Percentiles rank a stretch among this genome's conserved stretches.
These are phyloP conservation scores for Andrena dorsata DNA, from an alignment of 2,888 invertebrate species.

Conservation along the genomic window DNA sequence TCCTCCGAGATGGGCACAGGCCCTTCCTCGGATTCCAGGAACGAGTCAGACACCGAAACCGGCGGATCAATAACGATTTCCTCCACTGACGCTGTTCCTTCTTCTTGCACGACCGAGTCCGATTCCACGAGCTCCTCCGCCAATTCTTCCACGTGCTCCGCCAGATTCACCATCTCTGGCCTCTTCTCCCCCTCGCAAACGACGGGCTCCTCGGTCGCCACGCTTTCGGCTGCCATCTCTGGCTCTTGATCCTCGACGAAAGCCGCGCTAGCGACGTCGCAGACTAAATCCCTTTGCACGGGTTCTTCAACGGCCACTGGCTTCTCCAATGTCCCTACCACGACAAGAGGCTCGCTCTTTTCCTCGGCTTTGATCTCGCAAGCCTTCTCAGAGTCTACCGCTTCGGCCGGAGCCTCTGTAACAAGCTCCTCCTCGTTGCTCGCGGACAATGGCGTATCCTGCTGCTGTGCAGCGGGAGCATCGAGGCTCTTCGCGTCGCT, in stretches of 20 bases:
- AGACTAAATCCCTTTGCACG: background rate
- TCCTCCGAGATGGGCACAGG: conserved; percentile 73
- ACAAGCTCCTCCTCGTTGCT: background rate
- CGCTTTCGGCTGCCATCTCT: background rate
- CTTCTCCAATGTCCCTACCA: background rate
- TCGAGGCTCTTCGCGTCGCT: background rate
- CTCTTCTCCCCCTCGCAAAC: background rate
- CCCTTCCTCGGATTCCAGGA: conserved; percentile 76
- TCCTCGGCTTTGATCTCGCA: conserved; percentile 4
- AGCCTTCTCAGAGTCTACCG: background rate
- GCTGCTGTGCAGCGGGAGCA: background rate
- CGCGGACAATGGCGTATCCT: background rate
- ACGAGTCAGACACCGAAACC: conserved; percentile 23
- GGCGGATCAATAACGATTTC: conserved; percentile 14
- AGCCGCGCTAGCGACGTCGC: background rate
- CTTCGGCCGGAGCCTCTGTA: background rate
- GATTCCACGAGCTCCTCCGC: conserved; percentile 28
- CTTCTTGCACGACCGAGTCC: conserved; percentile 1
- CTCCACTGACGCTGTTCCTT: conserved; percentile 38
- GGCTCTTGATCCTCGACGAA: background rate
- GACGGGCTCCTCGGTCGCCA: background rate
- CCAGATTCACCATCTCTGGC: background rate
- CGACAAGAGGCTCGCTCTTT: conserved; percentile 9
- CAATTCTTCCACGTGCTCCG: conserved; percentile 14
- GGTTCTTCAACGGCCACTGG: conserved; percentile 13